Percentiles rank a stretch among this genome's conserved stretches.
Conservation (phyloP, 2,113 vertebrate species). For the Lates calcarifer region DNA sequence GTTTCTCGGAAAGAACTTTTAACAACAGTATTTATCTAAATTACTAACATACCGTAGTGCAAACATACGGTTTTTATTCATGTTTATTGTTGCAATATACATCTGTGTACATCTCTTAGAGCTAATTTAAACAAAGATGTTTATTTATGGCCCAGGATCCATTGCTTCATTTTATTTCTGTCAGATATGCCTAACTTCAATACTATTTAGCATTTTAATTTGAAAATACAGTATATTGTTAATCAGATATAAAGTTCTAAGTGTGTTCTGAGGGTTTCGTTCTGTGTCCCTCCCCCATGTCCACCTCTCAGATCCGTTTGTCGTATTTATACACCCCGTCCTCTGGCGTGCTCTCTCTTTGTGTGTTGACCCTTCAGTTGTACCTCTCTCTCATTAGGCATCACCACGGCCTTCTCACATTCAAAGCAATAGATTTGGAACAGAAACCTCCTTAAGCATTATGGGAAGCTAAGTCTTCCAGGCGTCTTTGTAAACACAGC, state of each 20-base stretch:
- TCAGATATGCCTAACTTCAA: constrained; percentile 72
- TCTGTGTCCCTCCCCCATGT: constrained; percentile 40
- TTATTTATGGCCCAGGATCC: constrained; percentile 79
- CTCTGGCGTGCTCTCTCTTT: constrained; percentile 36
- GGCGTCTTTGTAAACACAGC: constrained; percentile 24
- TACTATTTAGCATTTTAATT: constrained; percentile 74
- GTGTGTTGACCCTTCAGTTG: constrained; percentile 39
- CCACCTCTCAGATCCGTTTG: constrained; percentile 48
- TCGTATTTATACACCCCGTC: constrained; percentile 62
- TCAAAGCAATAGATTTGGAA: constrained; percentile 80
- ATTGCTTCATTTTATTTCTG: constrained; percentile 64
- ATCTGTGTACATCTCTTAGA: constrained; percentile 73
- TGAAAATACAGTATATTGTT: constrained; percentile 74
- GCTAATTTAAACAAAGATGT: constrained; percentile 79
- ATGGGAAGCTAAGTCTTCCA: constrained; percentile 50
- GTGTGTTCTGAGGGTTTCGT: constrained; percentile 72
- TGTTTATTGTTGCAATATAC: constrained; percentile 77
- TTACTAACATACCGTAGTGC: constrained; percentile 43
- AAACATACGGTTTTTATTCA: constrained; percentile 57
- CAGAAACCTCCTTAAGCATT: constrained; percentile 62
- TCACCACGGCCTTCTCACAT: constrained; percentile 57
- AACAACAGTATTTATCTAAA: constrained; percentile 78
- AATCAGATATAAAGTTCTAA: constrained; percentile 66
- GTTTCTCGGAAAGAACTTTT: constrained; percentile 68
- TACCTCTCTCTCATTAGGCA: constrained; percentile 30